phyloP scores from a whole-genome alignment of 2,797 vertebrate genomes.

The Gallirallus australis region DNA sequence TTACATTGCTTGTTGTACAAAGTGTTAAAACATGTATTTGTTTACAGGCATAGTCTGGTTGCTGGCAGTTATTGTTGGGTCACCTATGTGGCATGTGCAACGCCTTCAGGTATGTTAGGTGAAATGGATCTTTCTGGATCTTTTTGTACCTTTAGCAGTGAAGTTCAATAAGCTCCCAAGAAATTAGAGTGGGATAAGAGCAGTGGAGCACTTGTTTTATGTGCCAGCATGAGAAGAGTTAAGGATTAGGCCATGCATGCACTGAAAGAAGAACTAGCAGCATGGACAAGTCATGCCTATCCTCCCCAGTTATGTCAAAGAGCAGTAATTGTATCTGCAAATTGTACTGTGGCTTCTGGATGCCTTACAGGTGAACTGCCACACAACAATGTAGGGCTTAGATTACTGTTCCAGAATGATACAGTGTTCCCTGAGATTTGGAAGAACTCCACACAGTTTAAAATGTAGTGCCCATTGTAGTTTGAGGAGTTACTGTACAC shows the following conservation, averaged over 20 bases:
- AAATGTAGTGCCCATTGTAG: neutral
- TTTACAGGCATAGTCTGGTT: conserved; percentile 80
- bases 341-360: neutral
- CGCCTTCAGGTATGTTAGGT: conserved; percentile 75
- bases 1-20: neutral
- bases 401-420: neutral
- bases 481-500: rapidly evolving
- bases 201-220: neutral
- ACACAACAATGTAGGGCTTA: neutral
- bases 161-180: neutral
- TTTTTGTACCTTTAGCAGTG: neutral
- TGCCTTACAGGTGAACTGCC: neutral
- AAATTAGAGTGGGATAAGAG: neutral
- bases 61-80: conserved; percentile 76
- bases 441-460: neutral
- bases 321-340: neutral
- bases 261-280: neutral
- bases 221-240: neutral
- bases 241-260: neutral
- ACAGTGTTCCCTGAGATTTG: neutral
- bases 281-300: neutral
- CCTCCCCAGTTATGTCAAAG: neutral
- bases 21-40: neutral
- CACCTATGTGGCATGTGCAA: conserved; percentile 81
- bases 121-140: neutral